Percentiles rank a stretch among this genome's conserved stretches.
These are phyloP conservation scores for Amphilophus citrinellus DNA, from an alignment of 2,113 vertebrate species.

Conservation along the genomic window DNA sequence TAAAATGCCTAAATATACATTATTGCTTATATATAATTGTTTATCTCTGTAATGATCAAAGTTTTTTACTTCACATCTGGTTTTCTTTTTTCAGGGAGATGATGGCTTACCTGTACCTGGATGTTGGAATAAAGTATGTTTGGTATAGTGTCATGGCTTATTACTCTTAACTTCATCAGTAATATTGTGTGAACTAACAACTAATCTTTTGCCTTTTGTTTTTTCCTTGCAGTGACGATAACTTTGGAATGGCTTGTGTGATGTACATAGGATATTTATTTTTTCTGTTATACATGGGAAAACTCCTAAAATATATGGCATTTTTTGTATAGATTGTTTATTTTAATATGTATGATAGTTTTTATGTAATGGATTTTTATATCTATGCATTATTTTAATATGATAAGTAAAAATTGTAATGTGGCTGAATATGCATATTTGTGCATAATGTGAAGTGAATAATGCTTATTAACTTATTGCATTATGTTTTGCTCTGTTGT, in stretches of 20 bases:
- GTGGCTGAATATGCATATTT: constrained; percentile 83
- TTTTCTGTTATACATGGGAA: constrained; percentile 74
- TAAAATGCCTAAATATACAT: not conserved
- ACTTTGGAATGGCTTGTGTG: constrained; percentile 81
- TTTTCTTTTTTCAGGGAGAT: constrained; percentile 74
- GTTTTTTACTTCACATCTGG: not conserved
- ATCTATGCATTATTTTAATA: constrained; percentile 78
- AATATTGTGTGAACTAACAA: constrained; percentile 67
- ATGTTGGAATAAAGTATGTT: constrained; percentile 87
- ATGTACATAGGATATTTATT: constrained; percentile 89
- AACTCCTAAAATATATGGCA: constrained; percentile 62
- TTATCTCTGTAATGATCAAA: too few relatives aligned
- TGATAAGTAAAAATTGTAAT: constrained; percentile 71
- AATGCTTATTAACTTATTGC: constrained; percentile 85
- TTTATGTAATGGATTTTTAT: constrained; percentile 79
- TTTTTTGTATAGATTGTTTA: constrained; percentile 82
- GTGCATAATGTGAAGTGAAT: constrained; percentile 82
- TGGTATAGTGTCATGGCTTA: not conserved
- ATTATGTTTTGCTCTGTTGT: constrained; percentile 73
- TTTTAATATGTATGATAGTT: constrained; percentile 76
- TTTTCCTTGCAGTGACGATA: constrained; percentile 84
- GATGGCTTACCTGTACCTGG: constrained; percentile 85
- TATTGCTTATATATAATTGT: not conserved
- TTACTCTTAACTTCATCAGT: constrained; percentile 6
- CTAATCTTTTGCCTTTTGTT: constrained; percentile 64